Evolutionary conservation across 1,140 invertebrate species (phyloP), one percentile per base, ranked within the genome.

Genomic region (Glossosoma conforme): DNA sequence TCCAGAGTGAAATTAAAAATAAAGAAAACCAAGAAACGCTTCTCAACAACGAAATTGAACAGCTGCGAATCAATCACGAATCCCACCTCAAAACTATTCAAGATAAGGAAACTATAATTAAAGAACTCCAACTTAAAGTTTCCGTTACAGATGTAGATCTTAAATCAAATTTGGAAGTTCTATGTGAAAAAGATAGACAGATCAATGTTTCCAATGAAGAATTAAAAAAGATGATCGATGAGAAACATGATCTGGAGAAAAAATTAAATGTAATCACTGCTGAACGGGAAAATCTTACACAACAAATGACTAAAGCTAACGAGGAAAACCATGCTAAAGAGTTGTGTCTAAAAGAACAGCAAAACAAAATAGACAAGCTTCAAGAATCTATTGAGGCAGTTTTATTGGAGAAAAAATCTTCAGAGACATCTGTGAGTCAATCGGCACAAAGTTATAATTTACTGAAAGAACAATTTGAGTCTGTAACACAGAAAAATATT

Each of bases 121-220:
- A 74, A 60, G 70, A 73, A 19, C 54, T 75, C 3, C 63, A 59
- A n/a, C 55, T 68, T 2, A 73, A 72, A 62, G 38, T 68, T 43
- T 68, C 72, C 65, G 69, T 73, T 66, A 45, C 70, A 13, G 65
- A 72, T 62, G 60, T 75, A 38, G 72, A 74, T 54, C 44, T 72
- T 15, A 74, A 72, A 62, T 73, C 71, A 5, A 69, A 71, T 62
- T 44, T 59, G 47, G 72, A 74, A 61, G 67, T 73, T 21, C 46
- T 74, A 51, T 52, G 47, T 32, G 73, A 77, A 61, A 78, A 74
- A 62, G 64, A 72, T 40, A 68, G 74, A 2, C 72, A 76, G 64
- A 67, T 81, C 15, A 54, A 65, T 42, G 67, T 74, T 33, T 67
- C 77, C 20, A 74, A 69, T 37, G 65, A 70, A 53, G 70, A 78